Conservation (phyloP, 2,797 vertebrate species). For the Enteromius viviparus region DNA sequence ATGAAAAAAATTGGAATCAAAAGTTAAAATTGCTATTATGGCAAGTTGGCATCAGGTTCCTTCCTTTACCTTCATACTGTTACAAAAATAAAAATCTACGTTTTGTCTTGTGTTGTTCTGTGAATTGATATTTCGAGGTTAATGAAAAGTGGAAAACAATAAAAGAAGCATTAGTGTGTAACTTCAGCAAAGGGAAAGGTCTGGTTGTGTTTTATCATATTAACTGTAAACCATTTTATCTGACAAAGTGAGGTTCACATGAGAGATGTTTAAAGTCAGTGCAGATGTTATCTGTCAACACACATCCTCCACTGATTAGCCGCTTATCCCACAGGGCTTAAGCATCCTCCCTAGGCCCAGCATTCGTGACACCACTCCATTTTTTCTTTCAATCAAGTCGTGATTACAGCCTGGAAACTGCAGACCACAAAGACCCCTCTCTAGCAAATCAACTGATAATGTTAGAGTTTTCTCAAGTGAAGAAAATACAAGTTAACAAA, state of each 20-base stretch:
- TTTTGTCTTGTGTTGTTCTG: not conserved
- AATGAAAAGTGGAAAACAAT: conserved; percentile 10
- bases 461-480: not conserved
- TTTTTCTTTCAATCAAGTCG: conserved; percentile 44
- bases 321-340: conserved; percentile 6
- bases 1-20: too few species aligned
- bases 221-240: not conserved
- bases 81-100: not conserved
- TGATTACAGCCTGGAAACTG: conserved; percentile 45
- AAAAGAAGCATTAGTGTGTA: not conserved
- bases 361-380: conserved; percentile 22
- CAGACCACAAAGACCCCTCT: conserved; percentile 33
- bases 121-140: not conserved
- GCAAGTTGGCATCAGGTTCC: not conserved
- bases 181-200: not conserved
- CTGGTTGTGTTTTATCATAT: not conserved
- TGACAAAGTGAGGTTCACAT: conserved; percentile 5
- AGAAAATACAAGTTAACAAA: not conserved
- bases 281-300: conserved; percentile 33
- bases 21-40: not conserved
- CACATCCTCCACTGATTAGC: conserved; percentile 35
- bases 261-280: conserved; percentile 16
- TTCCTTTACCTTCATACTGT: not conserved
- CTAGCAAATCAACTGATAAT: conserved; percentile 36
- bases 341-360: not conserved